Conservation (phyloP, 2,113 vertebrate genomes). For the Potamarius usumacintae region DNA sequence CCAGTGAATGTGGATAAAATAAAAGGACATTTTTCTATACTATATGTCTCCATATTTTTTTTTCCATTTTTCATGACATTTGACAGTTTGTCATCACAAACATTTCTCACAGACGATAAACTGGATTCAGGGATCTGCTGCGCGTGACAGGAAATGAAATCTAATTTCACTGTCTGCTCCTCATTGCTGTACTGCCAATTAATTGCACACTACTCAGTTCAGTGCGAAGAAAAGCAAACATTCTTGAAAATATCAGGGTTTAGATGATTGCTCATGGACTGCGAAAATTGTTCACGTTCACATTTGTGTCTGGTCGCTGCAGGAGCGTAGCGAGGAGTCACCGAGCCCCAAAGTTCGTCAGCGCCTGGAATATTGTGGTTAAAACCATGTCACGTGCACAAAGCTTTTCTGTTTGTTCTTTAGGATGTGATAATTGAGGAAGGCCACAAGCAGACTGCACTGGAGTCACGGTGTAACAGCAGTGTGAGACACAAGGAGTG, state of each 20-base stretch:
- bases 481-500: background rate
- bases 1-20: too few relatives aligned
- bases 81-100: background rate
- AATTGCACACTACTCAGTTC: background rate
- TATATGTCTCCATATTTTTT: background rate
- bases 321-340: background rate
- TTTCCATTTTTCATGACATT: background rate
- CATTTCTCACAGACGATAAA: background rate
- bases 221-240: too few relatives aligned
- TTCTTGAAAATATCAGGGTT: background rate
- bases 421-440: background rate
- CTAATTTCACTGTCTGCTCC: background rate
- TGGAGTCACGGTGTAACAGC: background rate
- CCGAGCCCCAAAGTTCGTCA: background rate
- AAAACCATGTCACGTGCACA: background rate
- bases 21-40: background rate
- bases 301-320: background rate
- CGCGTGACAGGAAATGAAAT: background rate
- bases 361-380: background rate
- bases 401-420: background rate
- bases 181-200: background rate
- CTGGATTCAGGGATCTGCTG: background rate
- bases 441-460: background rate
- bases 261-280: background rate
- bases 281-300: background rate